Evolutionary conservation across 1,140 invertebrate species (phyloP), one percentile per base, ranked within the genome.

Genomic region (Listronotus oregonensis): DNA sequence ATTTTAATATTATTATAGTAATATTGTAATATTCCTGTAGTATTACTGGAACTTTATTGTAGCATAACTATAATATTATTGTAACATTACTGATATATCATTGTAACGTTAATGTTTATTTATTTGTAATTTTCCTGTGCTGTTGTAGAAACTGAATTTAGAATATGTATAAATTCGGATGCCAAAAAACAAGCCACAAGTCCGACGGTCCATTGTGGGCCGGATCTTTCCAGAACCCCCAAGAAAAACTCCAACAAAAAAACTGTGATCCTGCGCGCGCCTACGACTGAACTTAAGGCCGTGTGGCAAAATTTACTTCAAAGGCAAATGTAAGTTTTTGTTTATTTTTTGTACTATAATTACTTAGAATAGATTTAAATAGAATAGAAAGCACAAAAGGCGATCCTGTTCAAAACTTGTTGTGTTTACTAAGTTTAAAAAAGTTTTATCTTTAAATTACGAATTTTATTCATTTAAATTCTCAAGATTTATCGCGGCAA

Each of bases 291-390:
- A 76, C 78, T 93, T 7, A 94, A 94, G 75, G 91, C 91, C 15
- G 90, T 94, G 2, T 94, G 92, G 92, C 91, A 93, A 76, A 93
- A 92, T 73, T 82, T 94, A n/a, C 82, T 94, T 10, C 90, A 93
- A 70, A 82, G 91, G 62, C 92, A 94, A 81, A 92, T 94, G 91
- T 93, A 82, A 88, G 87, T 83, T 11, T 62, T 18, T 59, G 14
- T 27, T 21, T 44, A 51, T 59, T 27, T 27, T 27, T 5, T 27
- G 21, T 27, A 27, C 2, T 3, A 27, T 27, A 27, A 1, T 27
- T 27, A n/a, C n/a, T n/a, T n/a, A n/a, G n/a, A n/a, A n/a, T n/a
- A 27, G 21, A 3, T 27, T 27, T 3, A 27, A 27, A 27, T 27
- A 27, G 21, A 27, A 27, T 27, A 27, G 21, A 27, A 27, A 27